Evolutionary conservation across 2,797 vertebrate genomes (phyloP).

Genomic region (Chloroceryle amazona): DNA sequence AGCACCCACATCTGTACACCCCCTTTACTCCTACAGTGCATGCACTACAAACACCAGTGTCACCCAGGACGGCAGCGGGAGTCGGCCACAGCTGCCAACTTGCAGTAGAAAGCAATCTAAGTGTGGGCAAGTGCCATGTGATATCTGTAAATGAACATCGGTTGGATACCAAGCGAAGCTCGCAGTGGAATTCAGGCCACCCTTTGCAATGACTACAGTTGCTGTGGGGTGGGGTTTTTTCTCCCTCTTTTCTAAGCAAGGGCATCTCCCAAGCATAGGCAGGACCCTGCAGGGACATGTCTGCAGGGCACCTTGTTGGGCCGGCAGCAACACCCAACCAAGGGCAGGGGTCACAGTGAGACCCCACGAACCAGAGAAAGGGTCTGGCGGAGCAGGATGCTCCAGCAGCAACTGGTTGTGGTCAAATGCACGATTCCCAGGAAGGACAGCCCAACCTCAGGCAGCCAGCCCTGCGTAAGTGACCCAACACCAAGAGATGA

Average conservation of each 20-base stretch:
- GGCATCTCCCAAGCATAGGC: neutral
- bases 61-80: neutral
- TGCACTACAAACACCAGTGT: neutral
- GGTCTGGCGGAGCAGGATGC: rapidly evolving
- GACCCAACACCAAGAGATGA: neutral
- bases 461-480: neutral
- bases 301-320: rapidly evolving
- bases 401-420: neutral
- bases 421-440: rapidly evolving
- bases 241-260: neutral
- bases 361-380: neutral
- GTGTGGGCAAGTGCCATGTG: rapidly evolving
- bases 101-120: neutral
- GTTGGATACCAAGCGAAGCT: neutral
- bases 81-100: neutral
- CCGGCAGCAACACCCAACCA: neutral
- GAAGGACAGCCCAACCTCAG: neutral
- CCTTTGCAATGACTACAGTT: neutral
- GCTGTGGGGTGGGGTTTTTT: neutral
- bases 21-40: neutral
- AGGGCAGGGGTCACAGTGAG: neutral
- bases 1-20: neutral
- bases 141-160: rapidly evolving
- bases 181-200: neutral
- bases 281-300: neutral